Evolutionary conservation across 2,888 invertebrate genomes (phyloP).

Genomic region (Protophormia terraenovae): DNA sequence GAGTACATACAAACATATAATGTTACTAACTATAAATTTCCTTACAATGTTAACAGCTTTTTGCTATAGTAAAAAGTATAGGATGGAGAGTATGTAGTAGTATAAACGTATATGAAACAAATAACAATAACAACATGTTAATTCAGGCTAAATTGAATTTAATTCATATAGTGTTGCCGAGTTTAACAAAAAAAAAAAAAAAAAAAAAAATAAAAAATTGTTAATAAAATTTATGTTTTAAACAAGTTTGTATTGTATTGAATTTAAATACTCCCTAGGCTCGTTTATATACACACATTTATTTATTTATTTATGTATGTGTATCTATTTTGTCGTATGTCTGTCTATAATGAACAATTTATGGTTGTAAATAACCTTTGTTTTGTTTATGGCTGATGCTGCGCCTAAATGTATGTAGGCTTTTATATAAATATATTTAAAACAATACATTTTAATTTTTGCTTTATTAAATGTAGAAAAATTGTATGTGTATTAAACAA

Average conservation of each 20-base stretch:
- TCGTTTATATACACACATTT: constrained; percentile 44
- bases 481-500: neutral
- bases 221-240: constrained; percentile 59
- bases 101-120: neutral
- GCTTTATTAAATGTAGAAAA: constrained; percentile 30
- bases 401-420: constrained; percentile 62
- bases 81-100: neutral
- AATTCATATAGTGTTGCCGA: constrained; percentile 69
- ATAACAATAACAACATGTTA: constrained; percentile 60
- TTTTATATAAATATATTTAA: no score
- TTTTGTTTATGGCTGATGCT: constrained; percentile 41
- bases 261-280: constrained; percentile 66
- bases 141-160: constrained; percentile 78
- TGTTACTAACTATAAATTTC: constrained; percentile 45
- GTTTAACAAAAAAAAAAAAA: neutral
- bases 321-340: constrained; percentile 4
- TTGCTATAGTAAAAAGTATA: no score
- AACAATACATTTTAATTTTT: constrained; percentile 63
- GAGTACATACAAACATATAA: no score
- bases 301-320: constrained; percentile 18
- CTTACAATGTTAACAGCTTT: constrained; percentile 48
- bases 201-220: neutral
- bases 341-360: constrained; percentile 44
- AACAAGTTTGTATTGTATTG: constrained; percentile 51
- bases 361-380: constrained; percentile 48